These are phyloP conservation scores for Thalpophila matura DNA, from an alignment of 2,888 invertebrate genomes.

Conservation along the genomic window DNA sequence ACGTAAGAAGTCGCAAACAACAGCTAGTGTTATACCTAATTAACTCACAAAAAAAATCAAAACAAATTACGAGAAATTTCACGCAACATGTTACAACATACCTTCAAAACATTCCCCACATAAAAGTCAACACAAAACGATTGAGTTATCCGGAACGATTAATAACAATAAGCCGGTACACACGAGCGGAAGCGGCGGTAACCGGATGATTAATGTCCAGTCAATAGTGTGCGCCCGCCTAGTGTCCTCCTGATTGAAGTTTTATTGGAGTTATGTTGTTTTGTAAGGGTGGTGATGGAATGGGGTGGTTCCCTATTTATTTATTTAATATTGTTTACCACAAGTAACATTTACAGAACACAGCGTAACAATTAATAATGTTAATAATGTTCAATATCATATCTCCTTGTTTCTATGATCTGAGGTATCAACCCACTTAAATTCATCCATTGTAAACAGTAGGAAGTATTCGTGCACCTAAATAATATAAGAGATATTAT, in stretches of 20 bases:
- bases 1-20: too few species aligned
- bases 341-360: too few species aligned
- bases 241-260: conserved; percentile 45
- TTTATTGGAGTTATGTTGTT: conserved; percentile 38
- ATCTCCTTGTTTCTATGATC: background rate
- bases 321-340: background rate
- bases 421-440: conserved; percentile 3
- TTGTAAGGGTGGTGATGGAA: conserved; percentile 8
- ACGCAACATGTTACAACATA: conserved; percentile 20
- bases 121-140: conserved; percentile 58
- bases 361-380: too few species aligned
- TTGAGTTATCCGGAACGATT: conserved; percentile 69
- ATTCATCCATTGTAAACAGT: conserved; percentile 6
- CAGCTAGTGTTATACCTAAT: too few species aligned
- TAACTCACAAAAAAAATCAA: conserved; percentile 6
- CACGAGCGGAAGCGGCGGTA: conserved; percentile 63
- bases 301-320: background rate
- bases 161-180: conserved; percentile 72
- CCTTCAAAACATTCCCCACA: conserved; percentile 31
- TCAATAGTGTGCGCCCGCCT: conserved; percentile 52
- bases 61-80: background rate
- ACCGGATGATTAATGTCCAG: conserved; percentile 61
- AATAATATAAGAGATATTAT: conserved; percentile 16
- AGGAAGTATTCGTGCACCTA: conserved; percentile 5
- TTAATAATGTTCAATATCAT: too few species aligned